Conservation (phyloP, 2,888 invertebrate species). For the Smittia aterrima region DNA sequence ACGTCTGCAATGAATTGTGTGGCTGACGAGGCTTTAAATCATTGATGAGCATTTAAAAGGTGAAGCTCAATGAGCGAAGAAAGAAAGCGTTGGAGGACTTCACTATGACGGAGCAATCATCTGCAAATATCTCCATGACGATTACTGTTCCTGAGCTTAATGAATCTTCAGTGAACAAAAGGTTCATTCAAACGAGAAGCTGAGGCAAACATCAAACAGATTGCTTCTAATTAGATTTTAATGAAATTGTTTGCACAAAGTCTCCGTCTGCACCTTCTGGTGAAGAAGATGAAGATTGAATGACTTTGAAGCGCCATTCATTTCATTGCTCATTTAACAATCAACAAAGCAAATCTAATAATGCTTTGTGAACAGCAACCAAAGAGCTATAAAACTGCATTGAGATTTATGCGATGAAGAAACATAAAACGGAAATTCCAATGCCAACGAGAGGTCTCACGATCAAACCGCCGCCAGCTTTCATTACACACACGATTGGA, state of each 20-base stretch:
- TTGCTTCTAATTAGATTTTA: constrained; percentile 15
- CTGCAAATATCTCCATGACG: neutral
- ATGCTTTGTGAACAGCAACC: too few species aligned
- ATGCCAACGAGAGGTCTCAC: too few species aligned
- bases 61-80: neutral
- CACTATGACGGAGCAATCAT: neutral
- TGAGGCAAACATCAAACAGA: constrained; percentile 3
- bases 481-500: too few species aligned
- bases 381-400: too few species aligned
- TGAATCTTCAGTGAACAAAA: constrained; percentile 9
- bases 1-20: constrained; percentile 7
- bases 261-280: neutral
- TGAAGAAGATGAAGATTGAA: neutral
- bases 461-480: too few species aligned
- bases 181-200: neutral
- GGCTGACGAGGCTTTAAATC: constrained; percentile 9
- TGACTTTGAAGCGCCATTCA: too few species aligned
- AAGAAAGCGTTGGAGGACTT: neutral
- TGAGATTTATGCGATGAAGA: too few species aligned
- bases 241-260: constrained; percentile 11
- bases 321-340: too few species aligned
- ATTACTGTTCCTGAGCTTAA: neutral
- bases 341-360: too few species aligned
- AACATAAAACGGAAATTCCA: too few species aligned
- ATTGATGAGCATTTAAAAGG: constrained; percentile 26